Base-by-base conservation (phyloP, 2,888 invertebrate genomes). In the Therioaphis trifolii region DNA sequence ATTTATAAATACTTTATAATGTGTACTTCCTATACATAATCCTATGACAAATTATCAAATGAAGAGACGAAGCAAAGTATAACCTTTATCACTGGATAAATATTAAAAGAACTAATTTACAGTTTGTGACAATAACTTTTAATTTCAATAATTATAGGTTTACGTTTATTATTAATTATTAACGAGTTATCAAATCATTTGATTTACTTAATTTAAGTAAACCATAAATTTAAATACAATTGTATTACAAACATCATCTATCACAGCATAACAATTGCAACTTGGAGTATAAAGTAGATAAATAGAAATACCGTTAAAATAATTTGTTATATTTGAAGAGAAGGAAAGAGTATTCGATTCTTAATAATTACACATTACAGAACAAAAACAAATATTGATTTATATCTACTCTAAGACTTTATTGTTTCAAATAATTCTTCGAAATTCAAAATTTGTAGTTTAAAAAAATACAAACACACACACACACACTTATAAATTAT, bases 161-260 rank as follows among this genome's bases (percentile, higher is more conserved):
- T 24, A 69, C 24, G 43, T 69, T 4, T 24, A 69, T 40, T 68
- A 69, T 40, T 14, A 69, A 69, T 69, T 69, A 46, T 40, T 21
- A 24, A 46, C 15, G 43, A 15, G 43, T 69, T 69, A 69, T 69
- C 7, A 69, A 69, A 69, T 69, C 15, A 69, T 46, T 5, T 24
- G 29, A 69, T 68, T 40, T 68, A 21, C 5, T 40, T 52, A 18
- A 52, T 18, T 68, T 11, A 9, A 40, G 40, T 11, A 9, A 12
- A 40, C 35, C 40, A 35, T 21, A 18, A 9, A 40, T 40, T 11
- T 40, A n/a, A 7, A 66, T 68, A n/a, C 4, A 40, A 35, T 35
- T 3, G 3, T 7, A 35, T 35, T 35, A 35, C 35, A 35, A 35
- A 35, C 35, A 35, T 35, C 35, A n/a, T n/a, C n/a, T n/a, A n/a